A percentile compares a stretch with the other conserved stretches of the same genome.
These are phyloP conservation scores for Agrochola litura DNA, from an alignment of 2,888 invertebrate genomes.

Conservation along the genomic window DNA sequence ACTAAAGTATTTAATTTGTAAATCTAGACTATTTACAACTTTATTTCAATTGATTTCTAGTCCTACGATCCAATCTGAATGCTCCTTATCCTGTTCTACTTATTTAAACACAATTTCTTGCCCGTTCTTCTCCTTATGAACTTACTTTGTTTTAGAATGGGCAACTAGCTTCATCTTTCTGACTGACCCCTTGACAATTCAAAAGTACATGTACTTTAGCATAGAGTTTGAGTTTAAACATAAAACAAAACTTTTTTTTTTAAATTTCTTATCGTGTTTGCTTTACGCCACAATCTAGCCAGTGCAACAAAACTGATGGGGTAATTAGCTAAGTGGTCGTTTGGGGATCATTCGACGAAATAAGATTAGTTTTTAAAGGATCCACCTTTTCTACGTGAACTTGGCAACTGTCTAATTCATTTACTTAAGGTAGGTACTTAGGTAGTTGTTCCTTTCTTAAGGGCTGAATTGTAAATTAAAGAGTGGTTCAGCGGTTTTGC, in stretches of 20 bases:
- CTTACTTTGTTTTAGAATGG: too few species aligned
- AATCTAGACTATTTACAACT: background rate
- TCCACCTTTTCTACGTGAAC: constrained; percentile 23
- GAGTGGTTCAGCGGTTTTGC: background rate
- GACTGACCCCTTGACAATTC: too few species aligned
- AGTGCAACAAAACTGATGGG: constrained; percentile 42
- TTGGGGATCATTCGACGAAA: constrained; percentile 32
- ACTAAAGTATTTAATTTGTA: background rate
- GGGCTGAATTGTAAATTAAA: background rate
- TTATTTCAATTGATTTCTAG: background rate
- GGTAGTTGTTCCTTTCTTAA: background rate
- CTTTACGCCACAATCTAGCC: constrained; percentile 9
- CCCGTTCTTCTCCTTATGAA: too few species aligned
- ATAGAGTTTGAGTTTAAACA: too few species aligned
- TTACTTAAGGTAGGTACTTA: background rate
- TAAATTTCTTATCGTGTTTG: constrained; percentile 12
- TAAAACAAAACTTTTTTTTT: background rate
- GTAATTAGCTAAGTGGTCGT: constrained; percentile 56
- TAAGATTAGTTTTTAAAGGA: constrained; percentile 27
- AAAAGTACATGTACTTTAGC: too few species aligned
- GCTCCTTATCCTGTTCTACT: background rate
- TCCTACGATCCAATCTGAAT: too few species aligned
- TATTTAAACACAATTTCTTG: background rate
- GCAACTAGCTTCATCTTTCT: too few species aligned
- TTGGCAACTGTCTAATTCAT: constrained; percentile 10